Conservation (phyloP, 2,888 invertebrate genomes). For the Hydrotaea diabolus region DNA sequence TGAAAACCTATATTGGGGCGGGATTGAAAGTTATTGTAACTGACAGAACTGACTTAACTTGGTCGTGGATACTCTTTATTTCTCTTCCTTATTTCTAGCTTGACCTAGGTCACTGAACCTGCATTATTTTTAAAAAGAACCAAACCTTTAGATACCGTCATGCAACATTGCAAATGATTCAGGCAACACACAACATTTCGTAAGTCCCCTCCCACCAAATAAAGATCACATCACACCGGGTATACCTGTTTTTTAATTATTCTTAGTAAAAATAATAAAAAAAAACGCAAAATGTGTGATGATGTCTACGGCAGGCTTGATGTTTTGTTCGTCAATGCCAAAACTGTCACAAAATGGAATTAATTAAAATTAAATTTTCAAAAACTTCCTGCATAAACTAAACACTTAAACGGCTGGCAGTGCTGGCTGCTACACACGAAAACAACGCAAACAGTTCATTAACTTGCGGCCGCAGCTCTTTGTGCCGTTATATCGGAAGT, state of each 20-base stretch:
- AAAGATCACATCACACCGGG: background rate
- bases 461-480: background rate
- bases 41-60: no score
- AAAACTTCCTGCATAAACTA: slow-evolving; percentile 20
- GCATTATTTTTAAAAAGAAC: no score
- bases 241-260: background rate
- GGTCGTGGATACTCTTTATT: no score
- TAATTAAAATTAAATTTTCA: slow-evolving; percentile 4
- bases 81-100: no score
- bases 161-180: no score
- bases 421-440: background rate
- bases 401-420: background rate
- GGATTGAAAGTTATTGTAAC: no score
- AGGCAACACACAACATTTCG: no score
- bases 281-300: background rate
- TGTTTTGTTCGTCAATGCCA: background rate
- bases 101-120: no score
- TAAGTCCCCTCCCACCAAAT: no score
- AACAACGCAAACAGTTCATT: slow-evolving; percentile 7
- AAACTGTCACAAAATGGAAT: slow-evolving; percentile 9
- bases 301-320: background rate
- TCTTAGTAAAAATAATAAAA: background rate
- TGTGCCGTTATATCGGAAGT: slow-evolving; percentile 28
- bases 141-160: no score
- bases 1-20: no score